Conservation (phyloP, 2,888 invertebrate genomes). For the Anthophora plumipes region DNA sequence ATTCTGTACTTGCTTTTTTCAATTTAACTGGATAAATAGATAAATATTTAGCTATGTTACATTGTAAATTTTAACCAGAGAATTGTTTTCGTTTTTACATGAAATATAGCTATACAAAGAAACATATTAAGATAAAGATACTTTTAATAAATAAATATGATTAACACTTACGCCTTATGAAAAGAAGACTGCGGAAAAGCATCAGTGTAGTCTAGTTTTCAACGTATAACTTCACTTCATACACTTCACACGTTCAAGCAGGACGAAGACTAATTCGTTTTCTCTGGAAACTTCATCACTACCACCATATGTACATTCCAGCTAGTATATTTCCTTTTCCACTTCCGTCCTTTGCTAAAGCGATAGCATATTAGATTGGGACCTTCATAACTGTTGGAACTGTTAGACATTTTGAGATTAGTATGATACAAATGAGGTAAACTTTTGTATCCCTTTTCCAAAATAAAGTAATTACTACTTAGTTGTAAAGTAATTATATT, state of each 20-base stretch:
- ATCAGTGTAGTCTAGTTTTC: slow-evolving; percentile 32
- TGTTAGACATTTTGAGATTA: slow-evolving; percentile 53
- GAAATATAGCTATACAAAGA: background rate
- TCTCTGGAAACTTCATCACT: slow-evolving; percentile 65
- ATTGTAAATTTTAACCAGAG: slow-evolving; percentile 14
- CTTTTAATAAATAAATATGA: slow-evolving; percentile 19
- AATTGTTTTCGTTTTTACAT: slow-evolving; percentile 22
- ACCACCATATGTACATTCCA: slow-evolving; percentile 67
- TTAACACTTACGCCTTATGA: slow-evolving; percentile 37
- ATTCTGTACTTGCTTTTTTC: slow-evolving; percentile 31
- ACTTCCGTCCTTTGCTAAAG: slow-evolving; percentile 75
- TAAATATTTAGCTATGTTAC: slow-evolving; percentile 24
- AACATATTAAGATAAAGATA: slow-evolving; percentile 9
- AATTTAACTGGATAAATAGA: slow-evolving; percentile 7
- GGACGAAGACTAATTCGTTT: slow-evolving; percentile 59
- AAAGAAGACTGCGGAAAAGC: slow-evolving; percentile 32
- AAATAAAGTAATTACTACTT: slow-evolving; percentile 30
- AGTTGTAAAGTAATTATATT: no score
- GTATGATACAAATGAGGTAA: slow-evolving; percentile 38
- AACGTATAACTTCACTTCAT: slow-evolving; percentile 19
- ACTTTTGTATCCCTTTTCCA: slow-evolving; percentile 51
- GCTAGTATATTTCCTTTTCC: slow-evolving; percentile 68
- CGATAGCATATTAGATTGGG: slow-evolving; percentile 65
- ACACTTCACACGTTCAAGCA: slow-evolving; percentile 44
- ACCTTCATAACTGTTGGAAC: slow-evolving; percentile 60